phyloP scores from a whole-genome alignment of 2,797 vertebrate species.

The Thaleichthys pacificus region DNA sequence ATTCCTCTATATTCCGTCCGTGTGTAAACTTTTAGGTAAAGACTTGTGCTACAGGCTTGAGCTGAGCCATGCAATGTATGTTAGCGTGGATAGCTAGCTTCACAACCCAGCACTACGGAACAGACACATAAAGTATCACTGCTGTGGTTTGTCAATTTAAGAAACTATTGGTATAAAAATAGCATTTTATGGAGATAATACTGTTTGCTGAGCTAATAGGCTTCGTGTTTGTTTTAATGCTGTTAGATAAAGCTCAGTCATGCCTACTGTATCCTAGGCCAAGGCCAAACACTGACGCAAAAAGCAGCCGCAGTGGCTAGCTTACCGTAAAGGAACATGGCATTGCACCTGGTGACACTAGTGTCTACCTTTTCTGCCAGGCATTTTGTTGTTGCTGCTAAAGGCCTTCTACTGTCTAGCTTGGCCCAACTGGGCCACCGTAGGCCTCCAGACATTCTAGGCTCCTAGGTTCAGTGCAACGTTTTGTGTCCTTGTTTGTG shows the following conservation, averaged over 20 bases:
- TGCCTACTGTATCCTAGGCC: slow-evolving; percentile 41
- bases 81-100: slow-evolving; percentile 28
- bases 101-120: slow-evolving; percentile 9
- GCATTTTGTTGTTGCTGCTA: slow-evolving; percentile 45
- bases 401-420: slow-evolving; percentile 3
- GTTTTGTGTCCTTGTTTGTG: slow-evolving; percentile 11
- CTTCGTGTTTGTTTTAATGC: slow-evolving; percentile 4
- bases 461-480: slow-evolving; percentile 53
- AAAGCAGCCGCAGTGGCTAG: background rate
- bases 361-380: slow-evolving; percentile 35
- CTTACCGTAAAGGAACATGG: no score
- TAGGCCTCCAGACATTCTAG: slow-evolving; percentile 20
- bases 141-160: slow-evolving; percentile 35
- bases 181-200: slow-evolving; percentile 38
- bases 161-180: slow-evolving; percentile 60
- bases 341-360: slow-evolving; percentile 10
- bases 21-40: background rate
- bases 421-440: slow-evolving; percentile 1
- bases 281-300: slow-evolving; percentile 32
- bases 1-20: background rate
- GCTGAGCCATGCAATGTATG: slow-evolving; percentile 16
- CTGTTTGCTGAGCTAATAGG: slow-evolving; percentile 18
- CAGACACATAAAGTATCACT: slow-evolving; percentile 3
- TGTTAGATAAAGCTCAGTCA: slow-evolving; percentile 39
- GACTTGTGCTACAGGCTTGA: background rate